Conservation (phyloP, 1,140 invertebrate genomes). For the Meloidogyne floridensis region DNA sequence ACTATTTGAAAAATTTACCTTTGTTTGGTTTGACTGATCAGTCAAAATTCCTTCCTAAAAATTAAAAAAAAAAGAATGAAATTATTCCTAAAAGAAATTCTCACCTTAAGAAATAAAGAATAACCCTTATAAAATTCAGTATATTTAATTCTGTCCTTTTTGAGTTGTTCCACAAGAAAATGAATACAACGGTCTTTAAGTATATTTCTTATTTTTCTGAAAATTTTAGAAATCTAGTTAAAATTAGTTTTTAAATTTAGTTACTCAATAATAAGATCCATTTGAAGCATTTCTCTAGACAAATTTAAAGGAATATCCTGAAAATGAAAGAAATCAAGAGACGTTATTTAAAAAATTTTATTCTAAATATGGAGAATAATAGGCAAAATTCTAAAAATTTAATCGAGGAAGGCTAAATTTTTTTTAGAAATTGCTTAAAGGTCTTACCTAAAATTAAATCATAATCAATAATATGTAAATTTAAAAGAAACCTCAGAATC, state of each 20-base stretch:
- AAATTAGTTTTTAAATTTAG: neutral
- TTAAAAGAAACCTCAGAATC: slow-evolving; percentile 77
- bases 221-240: slow-evolving; percentile 12
- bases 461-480: neutral
- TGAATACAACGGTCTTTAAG: slow-evolving; percentile 82
- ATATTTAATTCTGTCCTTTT: slow-evolving; percentile 81
- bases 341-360: too few relatives aligned
- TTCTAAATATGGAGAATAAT: neutral
- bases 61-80: neutral
- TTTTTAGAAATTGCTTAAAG: too few relatives aligned
- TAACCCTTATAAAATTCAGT: slow-evolving; percentile 87
- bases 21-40: slow-evolving; percentile 22
- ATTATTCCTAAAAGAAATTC: neutral
- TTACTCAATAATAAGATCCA: slow-evolving; percentile 84
- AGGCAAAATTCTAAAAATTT: too few relatives aligned
- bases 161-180: slow-evolving; percentile 81
- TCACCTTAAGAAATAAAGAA: slow-evolving; percentile 78
- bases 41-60: slow-evolving; percentile 25
- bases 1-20: slow-evolving; percentile 28
- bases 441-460: too few relatives aligned
- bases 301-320: slow-evolving; percentile 91
- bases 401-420: too few relatives aligned
- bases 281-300: slow-evolving; percentile 90
- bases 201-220: slow-evolving; percentile 81
- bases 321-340: neutral